A percentile compares a stretch with the other conserved stretches of the same genome.
These are phyloP conservation scores for Chrysochloris asiatica DNA, from an alignment of 2,113 vertebrate species.

Conservation along the genomic window DNA sequence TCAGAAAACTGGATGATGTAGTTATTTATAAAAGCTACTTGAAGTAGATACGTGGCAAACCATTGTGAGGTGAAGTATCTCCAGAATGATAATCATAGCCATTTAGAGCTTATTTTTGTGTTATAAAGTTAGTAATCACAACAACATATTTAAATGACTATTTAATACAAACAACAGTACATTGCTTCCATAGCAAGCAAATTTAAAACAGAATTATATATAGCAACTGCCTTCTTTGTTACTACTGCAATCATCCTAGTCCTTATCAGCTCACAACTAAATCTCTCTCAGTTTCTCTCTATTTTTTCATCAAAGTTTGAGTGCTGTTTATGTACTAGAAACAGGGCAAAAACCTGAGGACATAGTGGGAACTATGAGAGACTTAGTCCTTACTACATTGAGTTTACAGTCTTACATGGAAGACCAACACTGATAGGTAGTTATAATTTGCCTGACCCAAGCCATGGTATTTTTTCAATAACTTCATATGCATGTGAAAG, in stretches of 20 bases:
- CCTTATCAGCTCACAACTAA: background rate
- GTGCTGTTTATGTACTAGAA: background rate
- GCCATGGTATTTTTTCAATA: too few relatives aligned
- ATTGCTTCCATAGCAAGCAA: constrained; percentile 54
- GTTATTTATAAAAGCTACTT: constrained; percentile 69
- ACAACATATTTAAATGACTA: constrained; percentile 67
- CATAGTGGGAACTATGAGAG: background rate
- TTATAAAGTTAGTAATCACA: constrained; percentile 61
- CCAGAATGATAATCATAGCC: constrained; percentile 65
- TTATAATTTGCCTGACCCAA: too few relatives aligned
- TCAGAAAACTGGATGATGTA: constrained; percentile 58
- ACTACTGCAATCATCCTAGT: constrained; percentile 8
- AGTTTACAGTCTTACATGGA: background rate
- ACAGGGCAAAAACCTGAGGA: background rate
- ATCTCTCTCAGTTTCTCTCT: background rate
- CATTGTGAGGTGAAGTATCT: constrained; percentile 58
- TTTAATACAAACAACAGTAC: constrained; percentile 64
- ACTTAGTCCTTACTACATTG: background rate
- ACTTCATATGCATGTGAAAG: too few relatives aligned
- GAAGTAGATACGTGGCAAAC: constrained; percentile 37
- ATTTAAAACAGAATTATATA: constrained; percentile 67
- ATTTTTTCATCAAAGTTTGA: constrained; percentile 15
- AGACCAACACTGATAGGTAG: background rate
- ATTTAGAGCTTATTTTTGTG: constrained; percentile 68
- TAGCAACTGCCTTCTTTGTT: constrained; percentile 35